A percentile compares a stretch with the other conserved stretches of the same genome.
Conservation (phyloP, 2,797 vertebrate species). For the Sebastes vulpes region DNA sequence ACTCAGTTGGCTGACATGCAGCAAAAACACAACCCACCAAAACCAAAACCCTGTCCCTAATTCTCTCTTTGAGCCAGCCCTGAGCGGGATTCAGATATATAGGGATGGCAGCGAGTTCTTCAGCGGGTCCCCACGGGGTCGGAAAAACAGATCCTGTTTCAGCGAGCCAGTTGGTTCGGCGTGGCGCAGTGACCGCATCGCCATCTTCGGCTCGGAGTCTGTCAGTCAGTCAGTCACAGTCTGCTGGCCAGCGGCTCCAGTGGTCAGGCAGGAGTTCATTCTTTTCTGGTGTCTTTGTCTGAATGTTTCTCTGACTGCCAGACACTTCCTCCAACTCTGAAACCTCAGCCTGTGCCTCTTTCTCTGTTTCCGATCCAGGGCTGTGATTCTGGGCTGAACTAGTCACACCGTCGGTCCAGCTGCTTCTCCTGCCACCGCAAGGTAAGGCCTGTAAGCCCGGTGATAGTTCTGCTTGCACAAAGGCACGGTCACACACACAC, state of each 20-base stretch:
- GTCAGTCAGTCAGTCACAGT: conserved; percentile 72
- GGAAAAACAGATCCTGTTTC: conserved; percentile 68
- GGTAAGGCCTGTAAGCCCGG: conserved; percentile 67
- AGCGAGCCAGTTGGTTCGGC: conserved; percentile 72
- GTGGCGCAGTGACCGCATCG: conserved; percentile 72
- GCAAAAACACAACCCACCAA: conserved; percentile 44
- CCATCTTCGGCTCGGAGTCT: conserved; percentile 59
- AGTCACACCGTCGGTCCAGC: conserved; percentile 57
- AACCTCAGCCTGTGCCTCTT: conserved; percentile 39
- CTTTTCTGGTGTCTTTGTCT: conserved; percentile 59
- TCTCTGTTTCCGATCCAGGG: conserved; percentile 70
- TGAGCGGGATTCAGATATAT: conserved; percentile 53
- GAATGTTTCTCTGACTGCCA: conserved; percentile 56
- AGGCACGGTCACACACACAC: conserved; percentile 19
- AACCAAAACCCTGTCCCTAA: conserved; percentile 51
- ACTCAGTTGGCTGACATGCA: conserved; percentile 67
- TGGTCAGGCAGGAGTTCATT: conserved; percentile 70
- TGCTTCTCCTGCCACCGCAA: conserved; percentile 51
- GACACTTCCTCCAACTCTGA: conserved; percentile 61
- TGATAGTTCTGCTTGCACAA: conserved; percentile 78
- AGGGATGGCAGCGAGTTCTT: conserved; percentile 60
- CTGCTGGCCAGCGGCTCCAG: conserved; percentile 61
- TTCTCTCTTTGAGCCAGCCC: conserved; percentile 51
- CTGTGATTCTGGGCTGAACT: conserved; percentile 66
- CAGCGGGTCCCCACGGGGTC: conserved; percentile 54